Evolutionary conservation across 2,113 vertebrate species (phyloP).

Genomic region (Blennius ocellaris): DNA sequence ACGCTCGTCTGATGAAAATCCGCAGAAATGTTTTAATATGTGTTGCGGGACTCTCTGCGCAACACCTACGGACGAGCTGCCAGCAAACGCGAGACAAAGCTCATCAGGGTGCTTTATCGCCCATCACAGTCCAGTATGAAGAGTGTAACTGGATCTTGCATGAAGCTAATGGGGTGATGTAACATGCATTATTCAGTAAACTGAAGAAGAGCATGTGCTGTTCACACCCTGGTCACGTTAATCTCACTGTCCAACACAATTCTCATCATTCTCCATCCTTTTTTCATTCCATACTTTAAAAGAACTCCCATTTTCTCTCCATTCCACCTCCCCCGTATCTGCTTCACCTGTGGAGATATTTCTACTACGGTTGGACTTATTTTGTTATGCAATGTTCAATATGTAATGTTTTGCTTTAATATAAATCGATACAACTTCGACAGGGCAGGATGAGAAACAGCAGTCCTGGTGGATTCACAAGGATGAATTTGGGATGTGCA

Average conservation of each 20-base stretch:
- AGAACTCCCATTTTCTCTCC: background rate
- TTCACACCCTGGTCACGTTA: slow-evolving; percentile 21
- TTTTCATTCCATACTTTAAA: background rate
- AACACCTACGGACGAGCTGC: slow-evolving; percentile 46
- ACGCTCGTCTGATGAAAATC: slow-evolving; percentile 73
- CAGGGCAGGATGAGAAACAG: too few relatives aligned
- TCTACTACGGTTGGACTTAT: background rate
- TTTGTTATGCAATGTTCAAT: background rate
- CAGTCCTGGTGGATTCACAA: too few relatives aligned
- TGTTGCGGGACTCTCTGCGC: slow-evolving; percentile 57
- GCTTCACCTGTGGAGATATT: background rate
- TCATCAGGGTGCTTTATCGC: slow-evolving; percentile 47
- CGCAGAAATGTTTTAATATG: slow-evolving; percentile 77
- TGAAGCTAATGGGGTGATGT: slow-evolving; percentile 33
- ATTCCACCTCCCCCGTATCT: background rate
- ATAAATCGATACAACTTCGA: too few relatives aligned
- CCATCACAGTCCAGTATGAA: slow-evolving; percentile 37
- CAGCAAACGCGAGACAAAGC: slow-evolving; percentile 38
- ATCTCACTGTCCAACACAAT: slow-evolving; percentile 27
- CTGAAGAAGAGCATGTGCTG: background rate
- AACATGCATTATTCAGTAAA: slow-evolving; percentile 28
- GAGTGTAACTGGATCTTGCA: slow-evolving; percentile 46
- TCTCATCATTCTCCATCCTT: slow-evolving; percentile 28
- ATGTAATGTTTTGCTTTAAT: too few relatives aligned
- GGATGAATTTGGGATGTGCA: too few relatives aligned